A percentile compares a stretch with the other conserved stretches of the same genome.
Conservation (phyloP, 1,140 invertebrate genomes). For the Vanessa tameamea region DNA sequence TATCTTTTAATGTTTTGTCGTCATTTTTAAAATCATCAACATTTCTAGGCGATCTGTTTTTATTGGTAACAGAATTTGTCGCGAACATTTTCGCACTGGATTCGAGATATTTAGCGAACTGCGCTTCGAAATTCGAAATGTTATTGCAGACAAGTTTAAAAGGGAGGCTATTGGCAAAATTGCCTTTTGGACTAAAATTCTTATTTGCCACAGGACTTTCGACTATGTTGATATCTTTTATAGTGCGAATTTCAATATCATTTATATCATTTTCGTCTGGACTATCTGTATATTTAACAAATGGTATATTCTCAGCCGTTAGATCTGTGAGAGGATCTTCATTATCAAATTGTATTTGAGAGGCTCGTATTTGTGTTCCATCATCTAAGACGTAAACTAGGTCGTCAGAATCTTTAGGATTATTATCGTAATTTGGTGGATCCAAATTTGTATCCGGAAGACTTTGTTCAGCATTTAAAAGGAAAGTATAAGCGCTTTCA, state of each 20-base stretch:
- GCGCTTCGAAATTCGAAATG: constrained; percentile 62
- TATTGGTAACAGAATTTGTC: constrained; percentile 44
- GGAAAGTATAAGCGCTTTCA: constrained; percentile 67
- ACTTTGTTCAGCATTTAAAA: constrained; percentile 57
- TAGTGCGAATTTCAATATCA: constrained; percentile 37
- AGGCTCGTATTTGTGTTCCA: constrained; percentile 70
- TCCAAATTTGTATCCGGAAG: constrained; percentile 28
- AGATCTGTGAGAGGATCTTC: constrained; percentile 66
- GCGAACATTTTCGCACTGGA: constrained; percentile 52
- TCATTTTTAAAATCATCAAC: constrained; percentile 56
- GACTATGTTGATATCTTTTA: constrained; percentile 60
- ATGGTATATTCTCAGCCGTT: constrained; percentile 65
- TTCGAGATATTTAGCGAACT: constrained; percentile 69
- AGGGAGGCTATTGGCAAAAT: constrained; percentile 62
- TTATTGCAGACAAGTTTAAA: constrained; percentile 68
- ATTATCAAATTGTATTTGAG: constrained; percentile 76
- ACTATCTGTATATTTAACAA: constrained; percentile 60
- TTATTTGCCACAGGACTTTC: constrained; percentile 59
- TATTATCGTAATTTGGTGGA: constrained; percentile 43
- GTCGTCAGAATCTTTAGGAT: constrained; percentile 47
- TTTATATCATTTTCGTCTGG: constrained; percentile 47
- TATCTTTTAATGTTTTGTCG: constrained; percentile 44
- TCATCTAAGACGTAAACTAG: constrained; percentile 66
- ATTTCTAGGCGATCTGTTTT: constrained; percentile 56
- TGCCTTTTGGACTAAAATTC: constrained; percentile 52